Conservation (phyloP, 2,888 invertebrate genomes). For the Sesia apiformis region DNA sequence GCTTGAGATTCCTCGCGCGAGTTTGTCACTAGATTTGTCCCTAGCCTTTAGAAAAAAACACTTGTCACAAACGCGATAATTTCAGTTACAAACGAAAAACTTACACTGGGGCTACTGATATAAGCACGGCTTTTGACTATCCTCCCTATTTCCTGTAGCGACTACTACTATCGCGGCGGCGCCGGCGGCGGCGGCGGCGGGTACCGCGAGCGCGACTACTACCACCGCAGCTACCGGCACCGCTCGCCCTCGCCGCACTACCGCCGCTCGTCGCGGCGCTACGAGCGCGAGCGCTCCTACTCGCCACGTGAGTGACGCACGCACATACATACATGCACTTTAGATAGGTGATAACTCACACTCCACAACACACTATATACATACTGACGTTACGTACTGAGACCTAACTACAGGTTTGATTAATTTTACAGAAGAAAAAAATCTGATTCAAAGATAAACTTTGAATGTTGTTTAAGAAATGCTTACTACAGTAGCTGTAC, state of each 20-base stretch:
- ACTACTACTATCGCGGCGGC: constrained; percentile 59
- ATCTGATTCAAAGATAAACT: too few species aligned
- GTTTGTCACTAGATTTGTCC: too few species aligned
- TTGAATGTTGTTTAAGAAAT: too few species aligned
- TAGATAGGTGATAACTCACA: not conserved
- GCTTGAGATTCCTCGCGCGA: too few species aligned
- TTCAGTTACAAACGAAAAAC: too few species aligned
- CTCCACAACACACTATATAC: not conserved
- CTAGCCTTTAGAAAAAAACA: too few species aligned
- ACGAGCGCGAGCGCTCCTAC: constrained; percentile 86
- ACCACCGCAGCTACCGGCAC: constrained; percentile 71
- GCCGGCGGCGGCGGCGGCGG: constrained; percentile 63
- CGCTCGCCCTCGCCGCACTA: constrained; percentile 84
- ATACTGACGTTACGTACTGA: too few species aligned
- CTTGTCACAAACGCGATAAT: too few species aligned
- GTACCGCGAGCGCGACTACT: constrained; percentile 69
- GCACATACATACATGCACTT: not conserved
- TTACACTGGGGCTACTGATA: not conserved
- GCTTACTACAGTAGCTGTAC: too few species aligned
- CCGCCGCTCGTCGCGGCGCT: constrained; percentile 78
- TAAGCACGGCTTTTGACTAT: not conserved
- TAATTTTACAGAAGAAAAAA: too few species aligned
- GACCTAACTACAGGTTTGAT: too few species aligned
- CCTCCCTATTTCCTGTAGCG: constrained; percentile 14
- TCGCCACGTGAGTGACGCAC: constrained; percentile 82